Percentiles rank a stretch among this genome's conserved stretches.
Evolutionary conservation across 2,797 vertebrate species (phyloP).

Genomic region (Decapterus maruadsi): DNA sequence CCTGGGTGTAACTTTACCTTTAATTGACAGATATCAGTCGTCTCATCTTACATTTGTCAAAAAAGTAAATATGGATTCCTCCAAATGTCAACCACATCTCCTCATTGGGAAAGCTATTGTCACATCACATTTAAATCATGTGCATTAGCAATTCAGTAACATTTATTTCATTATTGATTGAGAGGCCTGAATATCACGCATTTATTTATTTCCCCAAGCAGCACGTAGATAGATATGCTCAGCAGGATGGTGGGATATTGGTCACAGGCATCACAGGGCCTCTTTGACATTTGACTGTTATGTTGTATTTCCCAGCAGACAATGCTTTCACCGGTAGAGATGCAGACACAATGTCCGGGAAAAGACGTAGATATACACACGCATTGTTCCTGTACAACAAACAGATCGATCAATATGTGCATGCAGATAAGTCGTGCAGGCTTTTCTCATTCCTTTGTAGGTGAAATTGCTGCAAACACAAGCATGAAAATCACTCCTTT

Average conservation of each 20-base stretch:
- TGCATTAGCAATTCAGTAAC: background rate
- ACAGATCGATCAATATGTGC: constrained; percentile 3
- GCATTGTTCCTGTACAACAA: constrained; percentile 2
- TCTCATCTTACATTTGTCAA: background rate
- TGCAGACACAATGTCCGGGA: background rate
- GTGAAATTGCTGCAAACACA: background rate
- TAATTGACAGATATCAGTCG: background rate
- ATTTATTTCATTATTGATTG: constrained; percentile 15
- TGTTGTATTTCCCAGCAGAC: constrained; percentile 48
- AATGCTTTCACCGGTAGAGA: background rate
- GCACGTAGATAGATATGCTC: constrained; percentile 9
- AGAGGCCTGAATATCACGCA: constrained; percentile 8
- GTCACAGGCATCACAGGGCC: constrained; percentile 29
- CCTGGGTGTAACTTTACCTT: background rate
- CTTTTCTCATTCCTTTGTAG: constrained; percentile 28
- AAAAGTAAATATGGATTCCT: background rate
- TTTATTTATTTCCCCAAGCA: constrained; percentile 12
- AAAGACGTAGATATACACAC: background rate
- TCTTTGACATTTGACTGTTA: constrained; percentile 59
- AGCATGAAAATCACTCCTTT: background rate
- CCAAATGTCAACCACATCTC: background rate
- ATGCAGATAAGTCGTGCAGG: constrained; percentile 1
- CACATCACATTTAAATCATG: background rate
- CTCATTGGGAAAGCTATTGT: background rate
- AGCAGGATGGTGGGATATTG: constrained; percentile 35